These are phyloP conservation scores for Rhinolophus ferrumequinum DNA, from an alignment of 2,113 vertebrate species.

Conservation along the genomic window DNA sequence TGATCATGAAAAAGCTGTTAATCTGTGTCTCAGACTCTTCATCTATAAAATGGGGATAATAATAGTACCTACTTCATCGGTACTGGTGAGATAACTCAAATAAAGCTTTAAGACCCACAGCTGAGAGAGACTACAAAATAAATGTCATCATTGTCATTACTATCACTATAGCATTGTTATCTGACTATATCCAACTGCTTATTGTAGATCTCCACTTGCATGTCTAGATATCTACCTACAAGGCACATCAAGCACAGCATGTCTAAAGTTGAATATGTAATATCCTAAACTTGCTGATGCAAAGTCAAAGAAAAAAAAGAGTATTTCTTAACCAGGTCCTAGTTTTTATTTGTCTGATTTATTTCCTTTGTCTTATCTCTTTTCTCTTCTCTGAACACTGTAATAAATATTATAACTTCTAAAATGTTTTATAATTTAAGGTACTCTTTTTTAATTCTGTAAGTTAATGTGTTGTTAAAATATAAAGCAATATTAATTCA, in stretches of 20 bases:
- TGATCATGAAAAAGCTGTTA: not conserved
- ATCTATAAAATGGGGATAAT: not conserved
- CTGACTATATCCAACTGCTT: not conserved
- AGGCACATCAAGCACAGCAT: not conserved
- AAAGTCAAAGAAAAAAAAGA: not conserved
- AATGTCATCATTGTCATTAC: not conserved
- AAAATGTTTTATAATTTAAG: slow-evolving; percentile 24
- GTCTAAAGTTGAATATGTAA: not conserved
- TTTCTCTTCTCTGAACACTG: not conserved
- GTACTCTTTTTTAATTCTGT: not conserved
- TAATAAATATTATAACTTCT: not conserved
- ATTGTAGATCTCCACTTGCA: not conserved
- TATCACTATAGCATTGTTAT: not conserved
- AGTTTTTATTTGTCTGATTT: not conserved
- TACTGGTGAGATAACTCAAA: not conserved
- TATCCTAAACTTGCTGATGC: not conserved
- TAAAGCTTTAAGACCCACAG: not conserved
- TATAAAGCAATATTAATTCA: not conserved
- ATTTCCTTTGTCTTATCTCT: not conserved
- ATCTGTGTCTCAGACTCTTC: not conserved
- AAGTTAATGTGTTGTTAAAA: not conserved
- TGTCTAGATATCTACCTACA: not conserved
- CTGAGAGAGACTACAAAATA: not conserved
- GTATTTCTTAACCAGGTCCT: not conserved
- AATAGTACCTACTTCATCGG: not conserved